Evolutionary conservation across 1,140 invertebrate species (phyloP).

Genomic region (Venturia canescens): DNA sequence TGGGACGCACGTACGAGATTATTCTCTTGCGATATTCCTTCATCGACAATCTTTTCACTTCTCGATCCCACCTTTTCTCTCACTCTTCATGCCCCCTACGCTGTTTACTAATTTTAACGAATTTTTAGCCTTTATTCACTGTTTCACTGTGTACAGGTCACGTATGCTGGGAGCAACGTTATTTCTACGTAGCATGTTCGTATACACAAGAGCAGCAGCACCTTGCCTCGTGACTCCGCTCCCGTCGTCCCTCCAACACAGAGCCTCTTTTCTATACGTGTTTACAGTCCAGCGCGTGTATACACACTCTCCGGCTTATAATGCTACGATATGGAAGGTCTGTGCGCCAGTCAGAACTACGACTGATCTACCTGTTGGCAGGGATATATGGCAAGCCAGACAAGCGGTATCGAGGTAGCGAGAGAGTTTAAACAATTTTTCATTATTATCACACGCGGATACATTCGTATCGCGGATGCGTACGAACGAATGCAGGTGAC

Average conservation of each 20-base stretch:
- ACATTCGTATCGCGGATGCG: background rate
- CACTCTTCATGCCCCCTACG: background rate
- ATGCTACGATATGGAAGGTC: background rate
- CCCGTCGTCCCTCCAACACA: background rate
- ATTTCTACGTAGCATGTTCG: background rate
- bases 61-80: conserved; percentile 16
- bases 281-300: background rate
- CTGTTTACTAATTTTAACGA: background rate
- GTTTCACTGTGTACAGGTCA: conserved; percentile 25
- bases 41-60: conserved; percentile 17
- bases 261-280: background rate
- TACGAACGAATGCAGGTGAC: background rate
- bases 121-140: conserved; percentile 34
- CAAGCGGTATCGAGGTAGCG: background rate
- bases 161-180: conserved; percentile 39
- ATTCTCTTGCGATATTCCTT: conserved; percentile 33
- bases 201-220: conserved; percentile 30
- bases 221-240: conserved; percentile 35
- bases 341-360: conserved; percentile 10
- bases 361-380: conserved; percentile 33
- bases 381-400: conserved; percentile 9
- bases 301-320: background rate
- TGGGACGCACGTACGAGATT: background rate
- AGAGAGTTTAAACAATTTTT: no score
- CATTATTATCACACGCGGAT: background rate